Conservation (phyloP, 2,797 vertebrate genomes). For the Gorsachius magnificus region DNA sequence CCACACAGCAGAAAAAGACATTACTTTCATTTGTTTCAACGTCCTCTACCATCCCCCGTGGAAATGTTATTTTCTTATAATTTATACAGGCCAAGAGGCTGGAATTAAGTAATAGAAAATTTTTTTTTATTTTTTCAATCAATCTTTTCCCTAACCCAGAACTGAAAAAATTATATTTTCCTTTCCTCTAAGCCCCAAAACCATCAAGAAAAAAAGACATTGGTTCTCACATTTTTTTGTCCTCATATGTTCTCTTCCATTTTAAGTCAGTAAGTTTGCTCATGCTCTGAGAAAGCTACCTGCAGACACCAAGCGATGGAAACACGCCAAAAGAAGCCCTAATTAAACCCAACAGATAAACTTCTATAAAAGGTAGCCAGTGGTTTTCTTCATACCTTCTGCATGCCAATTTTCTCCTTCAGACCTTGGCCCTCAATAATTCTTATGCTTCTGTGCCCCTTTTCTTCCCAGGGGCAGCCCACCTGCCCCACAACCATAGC, state of each 20-base stretch:
- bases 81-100: not conserved
- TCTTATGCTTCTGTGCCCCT: not conserved
- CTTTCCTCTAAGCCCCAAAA: not conserved
- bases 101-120: not conserved
- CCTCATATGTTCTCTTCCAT: not conserved
- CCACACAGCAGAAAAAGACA: not conserved
- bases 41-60: not conserved
- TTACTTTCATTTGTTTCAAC: not conserved
- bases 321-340: rapidly evolving
- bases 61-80: not conserved
- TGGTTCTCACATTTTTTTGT: not conserved
- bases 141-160: not conserved
- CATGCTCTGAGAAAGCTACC: not conserved
- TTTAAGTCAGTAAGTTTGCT: not conserved
- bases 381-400: not conserved
- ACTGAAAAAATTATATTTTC: not conserved
- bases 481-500: not conserved
- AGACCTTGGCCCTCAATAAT: not conserved
- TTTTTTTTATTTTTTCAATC: not conserved
- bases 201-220: not conserved
- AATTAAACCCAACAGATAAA: not conserved
- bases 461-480: not conserved
- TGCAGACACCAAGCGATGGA: not conserved
- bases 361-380: not conserved
- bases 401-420: not conserved